Percentiles rank a stretch among this genome's conserved stretches.
phyloP scores from a whole-genome alignment of 2,113 vertebrate genomes.

The Grammomys dolichurus region DNA sequence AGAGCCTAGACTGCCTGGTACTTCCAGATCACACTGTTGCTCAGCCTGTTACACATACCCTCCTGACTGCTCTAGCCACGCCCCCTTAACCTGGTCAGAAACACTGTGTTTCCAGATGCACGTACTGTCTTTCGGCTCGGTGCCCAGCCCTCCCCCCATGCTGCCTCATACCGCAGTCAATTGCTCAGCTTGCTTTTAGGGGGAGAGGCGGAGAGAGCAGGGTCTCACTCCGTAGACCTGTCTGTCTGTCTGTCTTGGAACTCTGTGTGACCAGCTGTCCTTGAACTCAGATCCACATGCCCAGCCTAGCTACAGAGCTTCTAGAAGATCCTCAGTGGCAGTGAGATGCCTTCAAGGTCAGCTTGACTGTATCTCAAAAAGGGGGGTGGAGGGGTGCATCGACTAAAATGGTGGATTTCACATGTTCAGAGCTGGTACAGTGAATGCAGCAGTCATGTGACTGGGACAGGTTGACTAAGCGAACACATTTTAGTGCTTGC shows the following conservation, averaged over 20 bases:
- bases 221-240: background rate
- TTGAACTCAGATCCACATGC: background rate
- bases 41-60: background rate
- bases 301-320: background rate
- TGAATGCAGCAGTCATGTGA: background rate
- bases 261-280: background rate
- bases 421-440: background rate
- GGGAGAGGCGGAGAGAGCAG: background rate
- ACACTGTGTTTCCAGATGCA: background rate
- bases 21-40: background rate
- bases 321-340: background rate
- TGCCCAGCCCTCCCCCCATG: background rate
- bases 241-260: background rate
- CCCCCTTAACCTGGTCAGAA: rapidly evolving
- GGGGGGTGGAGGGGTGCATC: no score
- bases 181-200: background rate
- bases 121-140: background rate
- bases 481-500: background rate
- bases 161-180: background rate
- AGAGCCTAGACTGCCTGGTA: background rate
- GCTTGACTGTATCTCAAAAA: background rate
- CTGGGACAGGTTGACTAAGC: background rate
- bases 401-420: background rate
- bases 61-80: background rate
- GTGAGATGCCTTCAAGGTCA: background rate